Evolutionary conservation across 2,113 vertebrate genomes (phyloP), one percentile per base, ranked within the genome.

Genomic region (Saimiri boliviensis): DNA sequence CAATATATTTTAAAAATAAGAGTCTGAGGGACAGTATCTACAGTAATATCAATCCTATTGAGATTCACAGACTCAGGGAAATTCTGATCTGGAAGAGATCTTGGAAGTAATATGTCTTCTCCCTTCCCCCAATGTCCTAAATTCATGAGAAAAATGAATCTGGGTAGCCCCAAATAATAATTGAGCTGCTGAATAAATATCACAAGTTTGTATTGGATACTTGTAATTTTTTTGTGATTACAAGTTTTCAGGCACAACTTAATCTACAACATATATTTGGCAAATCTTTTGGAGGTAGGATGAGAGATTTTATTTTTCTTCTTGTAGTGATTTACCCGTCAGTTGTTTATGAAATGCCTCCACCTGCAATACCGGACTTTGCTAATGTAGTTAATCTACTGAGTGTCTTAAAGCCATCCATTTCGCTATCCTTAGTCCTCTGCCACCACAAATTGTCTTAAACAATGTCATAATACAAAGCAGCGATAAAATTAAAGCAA

Each of bases 1-100:
- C 68, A 77, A 73, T 97, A 95, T 93, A 77, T 86, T 86, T 95
- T 91, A 30, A 86, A 97, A 96, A 89, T 91, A 93, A 37, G 86
- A 96, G 70, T 77, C 82, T 84, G 40, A 93, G 49, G 52, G 56
- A 87, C 5, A 91, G 16, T 60, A 73, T 63, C 32, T 95, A 68
- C 4, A 45, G 20, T 70, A 93, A 80, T 95, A 58, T n/a, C 79
- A 92, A 8, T 54, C 82, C 92, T 79, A 25, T 12, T 47, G 54
- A 95, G 71, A 89, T 86, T 76, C 74, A 68, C 58, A 86, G 58
- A 84, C 47, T 79, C 32, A 8, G 82, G 42, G 79, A 91, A 35
- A 81, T 42, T 97, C 93, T 93, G 37, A 52, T 76, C 35, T 56
- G 56, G 60, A 81, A 82, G 58, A 92, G 52, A 45, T 60, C 40